Percentiles rank a stretch among this genome's conserved stretches.
Conservation (phyloP, 2,888 invertebrate genomes). For the Aelia acuminata region DNA sequence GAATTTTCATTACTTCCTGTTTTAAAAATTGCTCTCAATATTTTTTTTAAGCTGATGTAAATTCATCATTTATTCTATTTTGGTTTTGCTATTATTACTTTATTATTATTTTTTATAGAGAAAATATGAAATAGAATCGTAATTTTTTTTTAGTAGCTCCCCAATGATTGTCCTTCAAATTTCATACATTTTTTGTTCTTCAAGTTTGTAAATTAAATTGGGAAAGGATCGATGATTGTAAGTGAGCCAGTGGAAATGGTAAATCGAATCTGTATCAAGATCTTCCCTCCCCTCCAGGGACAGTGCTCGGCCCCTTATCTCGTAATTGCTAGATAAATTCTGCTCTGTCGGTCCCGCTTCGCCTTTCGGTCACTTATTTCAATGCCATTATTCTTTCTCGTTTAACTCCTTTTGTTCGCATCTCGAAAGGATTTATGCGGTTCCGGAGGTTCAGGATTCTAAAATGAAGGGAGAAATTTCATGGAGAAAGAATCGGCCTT, state of each 20-base stretch:
- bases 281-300: background rate
- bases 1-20: too few species aligned
- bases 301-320: slow-evolving; percentile 14
- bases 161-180: too few species aligned
- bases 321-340: background rate
- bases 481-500: background rate
- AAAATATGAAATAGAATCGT: too few species aligned
- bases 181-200: too few species aligned
- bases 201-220: background rate
- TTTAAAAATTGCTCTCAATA: too few species aligned
- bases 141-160: too few species aligned
- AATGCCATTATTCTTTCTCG: background rate
- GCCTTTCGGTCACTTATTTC: background rate
- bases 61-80: too few species aligned
- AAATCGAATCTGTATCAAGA: background rate
- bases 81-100: too few species aligned
- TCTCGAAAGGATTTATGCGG: background rate
- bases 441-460: background rate
- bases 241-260: background rate
- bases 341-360: background rate
- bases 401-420: background rate
- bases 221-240: background rate
- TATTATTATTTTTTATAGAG: too few species aligned
- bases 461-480: background rate
- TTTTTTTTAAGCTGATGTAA: too few species aligned